phyloP scores from a whole-genome alignment of 53 echinoderm and acorn worm genomes.

The Echinarachnius parma region DNA sequence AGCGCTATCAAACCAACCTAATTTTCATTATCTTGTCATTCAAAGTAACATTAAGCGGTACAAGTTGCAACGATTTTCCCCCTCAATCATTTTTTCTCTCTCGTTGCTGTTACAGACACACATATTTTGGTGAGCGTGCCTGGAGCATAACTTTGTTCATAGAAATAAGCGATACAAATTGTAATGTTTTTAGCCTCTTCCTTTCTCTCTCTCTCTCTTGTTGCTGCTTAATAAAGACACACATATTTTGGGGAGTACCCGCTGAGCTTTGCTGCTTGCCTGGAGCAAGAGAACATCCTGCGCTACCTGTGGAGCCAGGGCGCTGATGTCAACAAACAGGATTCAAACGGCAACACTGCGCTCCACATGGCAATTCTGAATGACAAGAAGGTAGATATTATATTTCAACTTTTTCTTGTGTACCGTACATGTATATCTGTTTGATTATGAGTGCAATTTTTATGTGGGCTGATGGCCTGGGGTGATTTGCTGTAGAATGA shows the following conservation, averaged over 20 bases:
- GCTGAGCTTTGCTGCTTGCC: conserved; percentile 77
- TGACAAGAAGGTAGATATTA: conserved; percentile 68
- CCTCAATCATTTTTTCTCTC: not conserved
- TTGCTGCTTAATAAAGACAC: no score
- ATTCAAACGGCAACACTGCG: conserved; percentile 89
- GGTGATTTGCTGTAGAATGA: no score
- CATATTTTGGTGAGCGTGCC: conserved; percentile 90
- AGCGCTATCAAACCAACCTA: no score
- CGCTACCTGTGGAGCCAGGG: conserved; percentile 78
- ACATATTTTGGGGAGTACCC: conserved; percentile 95
- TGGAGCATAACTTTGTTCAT: conserved; percentile 9
- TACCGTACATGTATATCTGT: no score
- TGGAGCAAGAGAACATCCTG: conserved; percentile 69
- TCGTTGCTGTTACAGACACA: conserved; percentile 37
- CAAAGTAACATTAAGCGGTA: not conserved
- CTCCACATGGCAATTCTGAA: conserved; percentile 83
- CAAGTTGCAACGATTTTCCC: not conserved
- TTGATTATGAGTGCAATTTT: no score
- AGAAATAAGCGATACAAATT: no score
- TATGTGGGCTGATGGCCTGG: no score
- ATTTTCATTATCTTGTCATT: not conserved
- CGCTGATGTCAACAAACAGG: conserved; percentile 77
- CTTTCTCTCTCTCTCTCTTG: no score
- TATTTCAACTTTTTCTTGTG: not conserved
- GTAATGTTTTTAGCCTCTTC: not conserved